Base-by-base conservation (phyloP, 1,140 invertebrate genomes). In the Choristoneura fumiferana region DNA sequence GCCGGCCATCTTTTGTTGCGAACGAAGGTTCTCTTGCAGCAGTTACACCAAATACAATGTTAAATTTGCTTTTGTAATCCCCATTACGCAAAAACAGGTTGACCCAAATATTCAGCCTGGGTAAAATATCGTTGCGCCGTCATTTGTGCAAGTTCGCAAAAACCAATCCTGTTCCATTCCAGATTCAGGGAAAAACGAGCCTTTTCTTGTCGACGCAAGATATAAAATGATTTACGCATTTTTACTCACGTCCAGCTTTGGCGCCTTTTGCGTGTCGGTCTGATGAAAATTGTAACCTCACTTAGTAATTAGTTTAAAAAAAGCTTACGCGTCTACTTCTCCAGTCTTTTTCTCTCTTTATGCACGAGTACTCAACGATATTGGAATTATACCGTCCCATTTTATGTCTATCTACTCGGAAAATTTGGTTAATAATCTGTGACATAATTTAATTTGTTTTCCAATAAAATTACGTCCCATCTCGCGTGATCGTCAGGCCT, bases 71-170 rank as follows among this genome's bases (percentile, higher is more conserved):
- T 84, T 77, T 81, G 83, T 84, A 78, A 88, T 86, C 73, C 74
- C 71, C 71, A 84, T 86, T 86, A 86, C 74, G 81, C 81, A 88
- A 86, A 86, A 88, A 83, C 83, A 88, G 74, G 81, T 86, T 86
- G 83, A 85, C 85, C 85, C 76, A 80, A 88, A 86, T 86, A 80
- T 81, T 79, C 74, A 74, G 66, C 60, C 75, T 73, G 63, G 67
- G 73, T 80, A 76, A 84, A 81, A 83, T 83, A 88, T 84, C 74
- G 81, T 75, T 77, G 78, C 67, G 77, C 63, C 72, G 75, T 81
- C 77, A 78, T 82, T 86, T 87, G 75, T 82, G 80, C 81, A 85
- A 84, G 75, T 84, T 85, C 75, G 76, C 78, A 86, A 88, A 86
- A 85, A 81, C 77, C 72, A 82, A 82, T 80, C 71, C 78, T 78